These are phyloP conservation scores for Drosophila atroscutellata DNA, from an alignment of 2,888 invertebrate species.

Conservation along the genomic window DNA sequence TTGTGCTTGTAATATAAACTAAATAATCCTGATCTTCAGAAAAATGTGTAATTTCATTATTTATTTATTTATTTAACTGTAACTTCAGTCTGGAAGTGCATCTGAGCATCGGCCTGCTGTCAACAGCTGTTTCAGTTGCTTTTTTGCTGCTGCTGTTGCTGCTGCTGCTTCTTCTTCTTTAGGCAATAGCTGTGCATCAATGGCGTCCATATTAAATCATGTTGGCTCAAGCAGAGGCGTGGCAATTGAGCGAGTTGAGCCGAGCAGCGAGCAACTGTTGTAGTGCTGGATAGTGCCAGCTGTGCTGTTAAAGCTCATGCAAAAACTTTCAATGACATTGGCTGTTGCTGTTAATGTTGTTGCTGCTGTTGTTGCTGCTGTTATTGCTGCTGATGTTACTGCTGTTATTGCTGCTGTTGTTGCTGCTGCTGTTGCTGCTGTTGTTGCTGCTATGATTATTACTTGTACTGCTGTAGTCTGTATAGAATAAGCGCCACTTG, in stretches of 20 bases:
- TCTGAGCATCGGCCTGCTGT: neutral
- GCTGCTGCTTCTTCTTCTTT: slow-evolving; percentile 9
- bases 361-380: slow-evolving; percentile 21
- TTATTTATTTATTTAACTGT: neutral
- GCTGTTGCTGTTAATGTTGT: slow-evolving; percentile 21
- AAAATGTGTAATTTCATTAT: neutral
- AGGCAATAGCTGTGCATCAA: slow-evolving; percentile 40
- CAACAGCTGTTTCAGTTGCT: neutral
- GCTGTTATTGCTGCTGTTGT: slow-evolving; percentile 18
- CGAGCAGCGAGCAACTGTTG: slow-evolving; percentile 6
- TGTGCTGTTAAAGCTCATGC: slow-evolving; percentile 44
- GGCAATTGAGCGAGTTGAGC: neutral
- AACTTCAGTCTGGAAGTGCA: neutral
- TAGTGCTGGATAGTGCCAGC: slow-evolving; percentile 19
- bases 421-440: slow-evolving; percentile 14
- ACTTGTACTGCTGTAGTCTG: slow-evolving; percentile 48
- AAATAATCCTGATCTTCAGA: neutral
- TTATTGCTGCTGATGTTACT: slow-evolving; percentile 38
- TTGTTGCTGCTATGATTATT: slow-evolving; percentile 60
- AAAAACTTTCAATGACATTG: slow-evolving; percentile 72
- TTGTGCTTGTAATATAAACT: neutral
- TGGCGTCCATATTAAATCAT: slow-evolving; percentile 69
- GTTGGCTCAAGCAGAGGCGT: slow-evolving; percentile 6
- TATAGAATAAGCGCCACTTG: slow-evolving; percentile 50
- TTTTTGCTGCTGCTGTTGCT: slow-evolving; percentile 1